These are phyloP conservation scores for Cercopithecus mona DNA, from an alignment of 2,113 vertebrate species.

Conservation along the genomic window DNA sequence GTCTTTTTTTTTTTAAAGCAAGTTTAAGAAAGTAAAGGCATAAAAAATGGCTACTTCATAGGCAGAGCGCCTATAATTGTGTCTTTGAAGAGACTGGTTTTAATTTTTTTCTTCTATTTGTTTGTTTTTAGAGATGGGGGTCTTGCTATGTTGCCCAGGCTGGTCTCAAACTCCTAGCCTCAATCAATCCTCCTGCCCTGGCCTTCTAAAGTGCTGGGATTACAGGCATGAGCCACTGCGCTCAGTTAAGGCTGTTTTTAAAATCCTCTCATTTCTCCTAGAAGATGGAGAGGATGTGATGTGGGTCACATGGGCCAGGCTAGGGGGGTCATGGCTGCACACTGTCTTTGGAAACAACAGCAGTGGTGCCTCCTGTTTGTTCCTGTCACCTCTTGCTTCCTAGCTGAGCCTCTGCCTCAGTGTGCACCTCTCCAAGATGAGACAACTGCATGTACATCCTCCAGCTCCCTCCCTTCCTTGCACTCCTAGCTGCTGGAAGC, in stretches of 20 bases:
- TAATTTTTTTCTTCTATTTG: not conserved
- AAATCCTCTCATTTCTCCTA: not conserved
- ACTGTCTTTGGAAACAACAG: not conserved
- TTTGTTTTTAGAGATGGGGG: too few relatives aligned
- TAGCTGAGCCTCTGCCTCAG: not conserved
- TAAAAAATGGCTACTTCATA: too few relatives aligned
- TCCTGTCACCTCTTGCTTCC: not conserved
- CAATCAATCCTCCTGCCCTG: too few relatives aligned
- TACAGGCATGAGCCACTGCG: too few relatives aligned
- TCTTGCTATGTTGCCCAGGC: too few relatives aligned
- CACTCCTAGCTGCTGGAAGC: not conserved
- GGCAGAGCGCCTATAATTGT: too few relatives aligned
- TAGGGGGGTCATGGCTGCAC: not conserved
- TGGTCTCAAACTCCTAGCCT: too few relatives aligned
- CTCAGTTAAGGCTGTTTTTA: not conserved
- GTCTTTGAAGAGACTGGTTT: not conserved
- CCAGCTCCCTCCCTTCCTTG: not conserved
- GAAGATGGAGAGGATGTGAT: not conserved
- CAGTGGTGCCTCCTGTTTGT: not conserved
- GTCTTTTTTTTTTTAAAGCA: too few relatives aligned
- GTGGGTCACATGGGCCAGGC: accelerated
- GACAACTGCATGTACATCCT: not conserved
- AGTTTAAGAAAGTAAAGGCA: too few relatives aligned
- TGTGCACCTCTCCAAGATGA: not conserved
- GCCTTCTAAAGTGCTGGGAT: too few relatives aligned